Percentiles rank a stretch among this genome's conserved stretches.
These are phyloP conservation scores for Drosophila borborema DNA, from an alignment of 2,888 invertebrate genomes.

Conservation along the genomic window DNA sequence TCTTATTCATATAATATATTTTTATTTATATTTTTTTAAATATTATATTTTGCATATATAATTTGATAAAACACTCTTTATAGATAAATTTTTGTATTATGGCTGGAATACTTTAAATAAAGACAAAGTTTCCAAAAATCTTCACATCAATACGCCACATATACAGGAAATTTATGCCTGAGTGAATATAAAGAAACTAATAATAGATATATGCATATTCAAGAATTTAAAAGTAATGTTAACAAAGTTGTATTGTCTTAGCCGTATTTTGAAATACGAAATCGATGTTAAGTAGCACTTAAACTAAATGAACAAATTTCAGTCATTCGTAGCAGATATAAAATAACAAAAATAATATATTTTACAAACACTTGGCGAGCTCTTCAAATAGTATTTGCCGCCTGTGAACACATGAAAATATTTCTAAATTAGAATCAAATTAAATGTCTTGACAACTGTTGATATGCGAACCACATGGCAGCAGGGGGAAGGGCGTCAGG, in stretches of 20 bases:
- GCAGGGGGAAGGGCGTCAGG: neutral
- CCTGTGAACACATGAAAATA: conserved; percentile 2
- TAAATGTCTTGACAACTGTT: conserved; percentile 70
- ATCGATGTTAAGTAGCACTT: conserved; percentile 2
- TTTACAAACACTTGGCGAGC: conserved; percentile 2
- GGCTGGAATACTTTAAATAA: no score
- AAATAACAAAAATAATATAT: neutral
- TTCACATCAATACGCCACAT: no score
- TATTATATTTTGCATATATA: no score
- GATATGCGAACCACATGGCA: conserved; percentile 46
- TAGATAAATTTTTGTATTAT: no score
- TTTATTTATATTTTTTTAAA: no score
- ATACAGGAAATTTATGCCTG: neutral
- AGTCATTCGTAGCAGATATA: neutral
- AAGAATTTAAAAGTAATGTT: neutral
- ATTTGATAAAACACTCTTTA: no score
- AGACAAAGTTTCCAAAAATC: no score
- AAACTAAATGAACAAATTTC: neutral
- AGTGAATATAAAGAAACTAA: neutral
- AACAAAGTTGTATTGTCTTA: neutral
- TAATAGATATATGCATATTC: neutral
- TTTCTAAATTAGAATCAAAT: conserved; percentile 32
- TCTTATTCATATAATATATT: no score
- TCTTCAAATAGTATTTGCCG: conserved; percentile 4
- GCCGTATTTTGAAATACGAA: neutral